Base-by-base conservation (phyloP, 2,113 vertebrate species). In the Procavia capensis region DNA sequence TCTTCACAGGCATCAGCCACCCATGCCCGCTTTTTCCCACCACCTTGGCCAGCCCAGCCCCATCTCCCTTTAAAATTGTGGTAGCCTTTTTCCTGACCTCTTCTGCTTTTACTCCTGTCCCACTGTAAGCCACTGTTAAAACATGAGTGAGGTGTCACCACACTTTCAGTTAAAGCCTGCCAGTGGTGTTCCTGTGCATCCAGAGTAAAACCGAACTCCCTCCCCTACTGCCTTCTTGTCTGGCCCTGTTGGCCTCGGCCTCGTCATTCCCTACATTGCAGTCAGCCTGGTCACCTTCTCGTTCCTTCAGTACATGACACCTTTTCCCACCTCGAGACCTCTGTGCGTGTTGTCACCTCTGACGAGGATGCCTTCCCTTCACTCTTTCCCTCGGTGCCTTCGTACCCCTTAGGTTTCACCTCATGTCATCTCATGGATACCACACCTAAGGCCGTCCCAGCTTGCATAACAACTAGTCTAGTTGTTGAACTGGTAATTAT, bases 201-300 rank as follows among this genome's bases (percentile, higher is more conserved):
- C 59, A 66, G 45, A 68, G 7, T 66, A 11, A 11, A 72, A 11
- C 17, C 34, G 2, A 64, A 29, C 66, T 75, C 68, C 31, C 16
- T 36, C 0, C 29, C 2, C 3, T 4, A 29, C 29, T 50, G 54
- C n/a, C 7, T 3, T 11, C 41, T 59, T 19, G 13, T 3, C 0
- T 31, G 34, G 14, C 6, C 39, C 34, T 76, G 25, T 20, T 24
- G 0, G 0, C 54, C 72, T 22, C 31, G 3, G 25, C 68, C n/a
- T n/a, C 19, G 2, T 22, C n/a, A 5, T n/a, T 45, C n/a, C 2
- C 41, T 1, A 16, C 47, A 17, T 41, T 10, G 13, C 45, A 39
- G 24, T 24, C 57, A 5, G 34, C 0, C 5, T 31, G 24, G 43
- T 25, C 31, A 6, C 43, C 57, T 34, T 36, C 24, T 22, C 5